These are phyloP conservation scores for Lagodon rhomboides DNA, from an alignment of 2,797 vertebrate genomes.

Conservation along the genomic window DNA sequence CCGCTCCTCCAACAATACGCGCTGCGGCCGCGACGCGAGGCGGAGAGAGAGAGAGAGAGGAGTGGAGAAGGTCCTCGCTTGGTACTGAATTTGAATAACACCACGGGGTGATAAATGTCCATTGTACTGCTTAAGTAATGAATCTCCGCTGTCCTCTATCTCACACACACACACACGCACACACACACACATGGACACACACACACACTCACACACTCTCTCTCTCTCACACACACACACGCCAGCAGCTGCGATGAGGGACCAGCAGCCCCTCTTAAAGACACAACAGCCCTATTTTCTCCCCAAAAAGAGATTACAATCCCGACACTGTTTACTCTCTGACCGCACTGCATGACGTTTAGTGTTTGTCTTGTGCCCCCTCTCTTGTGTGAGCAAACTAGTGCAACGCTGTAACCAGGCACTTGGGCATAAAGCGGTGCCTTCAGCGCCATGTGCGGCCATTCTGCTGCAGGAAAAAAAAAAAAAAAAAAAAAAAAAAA, in stretches of 20 bases:
- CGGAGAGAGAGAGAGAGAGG: constrained; percentile 73
- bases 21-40: constrained; percentile 90
- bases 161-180: constrained; percentile 82
- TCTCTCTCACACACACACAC: constrained; percentile 75
- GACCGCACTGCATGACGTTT: constrained; percentile 86
- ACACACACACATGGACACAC: constrained; percentile 56
- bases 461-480: constrained; percentile 52
- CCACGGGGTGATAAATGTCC: constrained; percentile 99
- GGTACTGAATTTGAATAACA: constrained; percentile 99
- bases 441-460: constrained; percentile 80
- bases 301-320: constrained; percentile 86
- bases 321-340: constrained; percentile 88
- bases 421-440: constrained; percentile 90
- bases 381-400: constrained; percentile 79
- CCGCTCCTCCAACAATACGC: constrained; percentile 91
- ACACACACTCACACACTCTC: constrained; percentile 45
- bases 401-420: constrained; percentile 91
- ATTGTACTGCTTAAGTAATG: constrained; percentile 99
- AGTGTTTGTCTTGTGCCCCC: constrained; percentile 76
- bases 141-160: constrained; percentile 97
- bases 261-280: constrained; percentile 98
- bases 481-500: neutral
- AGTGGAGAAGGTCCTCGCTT: constrained; percentile 97
- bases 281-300: constrained; percentile 92
- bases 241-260: constrained; percentile 95